phyloP scores from a whole-genome alignment of 1,140 invertebrate genomes.

The Riptortus pedestris region DNA sequence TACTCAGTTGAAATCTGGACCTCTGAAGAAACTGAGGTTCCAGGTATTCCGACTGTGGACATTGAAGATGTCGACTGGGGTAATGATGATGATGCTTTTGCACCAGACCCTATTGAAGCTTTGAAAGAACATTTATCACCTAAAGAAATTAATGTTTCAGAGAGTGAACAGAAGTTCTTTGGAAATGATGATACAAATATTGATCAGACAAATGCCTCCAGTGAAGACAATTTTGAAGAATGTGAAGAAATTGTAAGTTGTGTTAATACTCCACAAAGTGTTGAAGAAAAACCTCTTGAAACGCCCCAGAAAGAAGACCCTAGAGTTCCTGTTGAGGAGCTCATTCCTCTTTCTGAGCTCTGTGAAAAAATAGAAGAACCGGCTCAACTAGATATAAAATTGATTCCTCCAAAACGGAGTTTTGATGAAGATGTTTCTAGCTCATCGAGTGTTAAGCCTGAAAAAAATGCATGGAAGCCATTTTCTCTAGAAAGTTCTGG shows the following conservation, averaged over 20 bases:
- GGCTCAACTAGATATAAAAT: constrained; percentile 19
- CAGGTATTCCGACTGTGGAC: constrained; percentile 29
- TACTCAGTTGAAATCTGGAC: constrained; percentile 35
- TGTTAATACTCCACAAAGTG: background rate
- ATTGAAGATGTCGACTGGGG: constrained; percentile 31
- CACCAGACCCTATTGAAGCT: constrained; percentile 20
- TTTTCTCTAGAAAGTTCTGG: constrained; percentile 70
- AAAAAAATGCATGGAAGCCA: constrained; percentile 52
- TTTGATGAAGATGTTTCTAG: constrained; percentile 34
- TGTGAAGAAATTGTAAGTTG: background rate
- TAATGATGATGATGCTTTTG: constrained; percentile 33
- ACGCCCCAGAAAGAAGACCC: background rate
- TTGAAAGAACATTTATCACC: constrained; percentile 12
- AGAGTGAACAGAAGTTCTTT: background rate
- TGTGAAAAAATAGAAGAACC: constrained; percentile 24
- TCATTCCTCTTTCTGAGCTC: constrained; percentile 20
- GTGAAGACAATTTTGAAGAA: constrained; percentile 10
- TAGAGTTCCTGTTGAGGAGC: constrained; percentile 5
- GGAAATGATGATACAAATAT: background rate
- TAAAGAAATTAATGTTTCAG: background rate
- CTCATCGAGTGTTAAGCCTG: constrained; percentile 31
- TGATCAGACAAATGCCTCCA: background rate
- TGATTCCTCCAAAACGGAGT: constrained; percentile 33
- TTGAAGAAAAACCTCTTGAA: background rate
- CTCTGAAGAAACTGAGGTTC: constrained; percentile 33